Base-by-base conservation (phyloP, 2,888 invertebrate genomes). In the Galerucella nymphaeae region DNA sequence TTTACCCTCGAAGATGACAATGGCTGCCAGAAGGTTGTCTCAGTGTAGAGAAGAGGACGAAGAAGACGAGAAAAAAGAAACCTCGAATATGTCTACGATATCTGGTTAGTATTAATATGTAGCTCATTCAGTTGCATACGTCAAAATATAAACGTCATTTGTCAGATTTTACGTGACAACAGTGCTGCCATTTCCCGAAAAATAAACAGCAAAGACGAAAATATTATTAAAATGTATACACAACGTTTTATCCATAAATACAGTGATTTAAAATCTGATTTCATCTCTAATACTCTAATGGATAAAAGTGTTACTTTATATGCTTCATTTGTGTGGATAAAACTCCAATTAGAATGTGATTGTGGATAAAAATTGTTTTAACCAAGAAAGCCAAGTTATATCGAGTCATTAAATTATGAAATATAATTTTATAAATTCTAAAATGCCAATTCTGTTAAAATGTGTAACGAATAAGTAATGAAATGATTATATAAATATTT, bases 41-140 rank as follows among this genome's bases (percentile, higher is more conserved):
- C 94, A 95, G 85, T 95, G 95, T 84, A 90, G 93, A 74, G 95
- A 95, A 84, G 95, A 95, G 86, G 95, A 95, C 81, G 94, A 95
- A 84, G 93, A 94, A 68, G 93, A 93, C 77, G 90, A 86, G 63
- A 84, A 83, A 66, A 77, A 74, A 70, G 79, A 77, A 57, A 80
- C 83, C 76, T 83, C 84, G 59, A 83, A 84, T 72, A 79, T 85
- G 73, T 80, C 83, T 55, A 81, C 85, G 70, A 86, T 85, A 71
- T 85, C 83, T 68, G 70, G 70, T 70, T 70, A 70, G 70, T 68
- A 61, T n/a, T 58, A 5, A 23, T 23, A 23, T 3, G 1, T 3
- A 1, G 23, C 23, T 3, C 23, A 23, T 2, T 23, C 3, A 23
- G 30, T 4, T 30, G 3, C 2, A 6, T 30, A 38, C 30, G 30